Percentiles rank a stretch among this genome's conserved stretches.
Evolutionary conservation across 2,797 vertebrate species (phyloP).

Genomic region (Tadarida brasiliensis): DNA sequence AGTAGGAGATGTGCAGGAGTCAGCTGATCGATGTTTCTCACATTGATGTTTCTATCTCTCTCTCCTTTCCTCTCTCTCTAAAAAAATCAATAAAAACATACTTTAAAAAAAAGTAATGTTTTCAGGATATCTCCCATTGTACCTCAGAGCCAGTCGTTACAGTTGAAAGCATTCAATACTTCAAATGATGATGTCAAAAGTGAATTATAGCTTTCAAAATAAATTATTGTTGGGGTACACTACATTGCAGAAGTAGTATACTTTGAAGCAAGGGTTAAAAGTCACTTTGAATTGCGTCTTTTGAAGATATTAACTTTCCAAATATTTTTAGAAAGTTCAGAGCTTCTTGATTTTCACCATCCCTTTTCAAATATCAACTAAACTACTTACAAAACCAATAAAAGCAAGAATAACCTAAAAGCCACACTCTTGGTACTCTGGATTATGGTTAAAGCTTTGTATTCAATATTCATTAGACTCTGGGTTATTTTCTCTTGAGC

Average conservation of each 20-base stretch:
- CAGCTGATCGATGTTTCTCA: too few species aligned
- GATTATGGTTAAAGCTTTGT: neutral
- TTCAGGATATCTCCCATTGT: slow-evolving; percentile 57
- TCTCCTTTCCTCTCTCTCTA: too few species aligned
- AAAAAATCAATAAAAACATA: too few species aligned
- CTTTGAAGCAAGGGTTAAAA: slow-evolving; percentile 52
- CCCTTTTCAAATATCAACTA: neutral
- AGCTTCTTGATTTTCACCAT: neutral
- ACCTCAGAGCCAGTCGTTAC: slow-evolving; percentile 69
- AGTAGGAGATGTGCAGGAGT: too few species aligned
- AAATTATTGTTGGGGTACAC: slow-evolving; percentile 68
- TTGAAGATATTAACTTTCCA: slow-evolving; percentile 55
- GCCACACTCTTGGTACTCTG: neutral
- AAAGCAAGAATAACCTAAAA: neutral
- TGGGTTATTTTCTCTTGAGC: neutral
- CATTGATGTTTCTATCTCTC: too few species aligned
- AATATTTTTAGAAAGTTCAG: slow-evolving; percentile 53
- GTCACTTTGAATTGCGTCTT: slow-evolving; percentile 33
- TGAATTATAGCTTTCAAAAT: slow-evolving; percentile 80
- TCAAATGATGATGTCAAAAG: slow-evolving; percentile 78
- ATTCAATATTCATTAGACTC: neutral
- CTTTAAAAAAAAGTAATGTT: slow-evolving; percentile 53
- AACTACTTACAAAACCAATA: neutral
- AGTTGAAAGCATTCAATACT: slow-evolving; percentile 64
- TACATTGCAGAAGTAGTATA: slow-evolving; percentile 1